phyloP scores from a whole-genome alignment of 2,888 invertebrate species.

The Cerceris rybyensis region DNA sequence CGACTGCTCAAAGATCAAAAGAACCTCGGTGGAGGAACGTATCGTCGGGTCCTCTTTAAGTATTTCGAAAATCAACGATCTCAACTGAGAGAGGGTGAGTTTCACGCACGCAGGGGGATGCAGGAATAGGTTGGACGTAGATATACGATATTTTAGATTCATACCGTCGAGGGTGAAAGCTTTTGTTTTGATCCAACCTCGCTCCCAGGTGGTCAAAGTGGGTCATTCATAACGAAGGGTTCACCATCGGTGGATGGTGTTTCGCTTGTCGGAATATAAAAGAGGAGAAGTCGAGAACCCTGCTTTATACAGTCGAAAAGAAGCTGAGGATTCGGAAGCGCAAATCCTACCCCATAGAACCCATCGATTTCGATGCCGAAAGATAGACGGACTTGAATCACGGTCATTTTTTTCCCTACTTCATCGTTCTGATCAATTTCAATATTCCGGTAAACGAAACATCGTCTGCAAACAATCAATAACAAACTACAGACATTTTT shows the following conservation, averaged over 20 bases:
- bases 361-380: background rate
- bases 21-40: too few relatives aligned
- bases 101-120: background rate
- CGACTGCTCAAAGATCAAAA: too few relatives aligned
- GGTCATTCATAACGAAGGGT: constrained; percentile 37
- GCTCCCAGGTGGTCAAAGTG: constrained; percentile 29
- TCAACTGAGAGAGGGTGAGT: background rate
- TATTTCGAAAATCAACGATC: constrained; percentile 1
- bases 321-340: background rate
- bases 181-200: constrained; percentile 28
- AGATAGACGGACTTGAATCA: background rate
- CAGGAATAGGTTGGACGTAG: background rate
- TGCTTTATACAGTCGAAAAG: constrained; percentile 5
- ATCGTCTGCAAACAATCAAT: too few relatives aligned
- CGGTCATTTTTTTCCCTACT: too few relatives aligned
- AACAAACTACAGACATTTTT: too few relatives aligned
- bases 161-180: constrained; percentile 13
- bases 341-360: background rate
- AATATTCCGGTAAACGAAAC: too few relatives aligned
- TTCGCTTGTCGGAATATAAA: constrained; percentile 13
- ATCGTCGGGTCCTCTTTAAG: background rate
- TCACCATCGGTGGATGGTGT: constrained; percentile 8
- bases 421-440: too few relatives aligned
- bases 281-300: constrained; percentile 11
- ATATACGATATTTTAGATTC: constrained; percentile 19